Evolutionary conservation across 2,113 vertebrate species (phyloP).

Genomic region (Chionomys nivalis): DNA sequence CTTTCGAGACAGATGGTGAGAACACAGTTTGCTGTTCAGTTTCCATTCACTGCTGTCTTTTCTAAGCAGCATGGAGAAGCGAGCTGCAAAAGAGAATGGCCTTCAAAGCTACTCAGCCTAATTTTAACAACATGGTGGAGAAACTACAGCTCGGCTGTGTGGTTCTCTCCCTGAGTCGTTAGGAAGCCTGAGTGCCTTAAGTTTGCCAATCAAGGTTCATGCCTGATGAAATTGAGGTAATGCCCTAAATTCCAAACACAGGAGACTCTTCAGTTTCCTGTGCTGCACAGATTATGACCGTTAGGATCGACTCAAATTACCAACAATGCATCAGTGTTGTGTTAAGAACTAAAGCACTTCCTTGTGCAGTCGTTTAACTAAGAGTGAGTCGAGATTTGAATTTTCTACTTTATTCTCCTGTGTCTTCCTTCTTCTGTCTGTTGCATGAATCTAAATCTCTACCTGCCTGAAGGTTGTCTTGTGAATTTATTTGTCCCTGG

Average conservation of each 20-base stretch:
- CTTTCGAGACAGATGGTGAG: constrained; percentile 85
- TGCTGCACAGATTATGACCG: too few relatives aligned
- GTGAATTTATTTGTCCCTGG: neutral
- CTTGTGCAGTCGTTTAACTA: neutral
- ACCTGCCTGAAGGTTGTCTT: neutral
- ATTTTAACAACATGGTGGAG: constrained; percentile 72
- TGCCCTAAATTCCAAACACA: constrained; percentile 71
- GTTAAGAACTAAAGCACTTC: neutral
- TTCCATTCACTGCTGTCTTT: constrained; percentile 83
- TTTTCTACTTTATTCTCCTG: neutral
- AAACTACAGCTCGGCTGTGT: constrained; percentile 78
- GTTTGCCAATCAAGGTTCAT: constrained; percentile 73
- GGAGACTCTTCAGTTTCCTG: constrained; percentile 67
- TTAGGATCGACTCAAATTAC: neutral
- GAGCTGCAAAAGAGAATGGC: constrained; percentile 59
- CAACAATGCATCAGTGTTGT: too few relatives aligned
- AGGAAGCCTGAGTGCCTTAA: constrained; percentile 75
- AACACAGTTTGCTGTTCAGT: constrained; percentile 84
- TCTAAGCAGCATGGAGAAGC: constrained; percentile 72
- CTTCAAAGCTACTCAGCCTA: constrained; percentile 60
- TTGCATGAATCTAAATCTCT: neutral
- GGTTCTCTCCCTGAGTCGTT: constrained; percentile 67
- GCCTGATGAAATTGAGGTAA: constrained; percentile 67
- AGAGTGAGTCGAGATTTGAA: neutral
- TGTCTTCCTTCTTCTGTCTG: neutral